Conservation (phyloP, 1,140 invertebrate species). For the Zaprionus gabonicus region DNA sequence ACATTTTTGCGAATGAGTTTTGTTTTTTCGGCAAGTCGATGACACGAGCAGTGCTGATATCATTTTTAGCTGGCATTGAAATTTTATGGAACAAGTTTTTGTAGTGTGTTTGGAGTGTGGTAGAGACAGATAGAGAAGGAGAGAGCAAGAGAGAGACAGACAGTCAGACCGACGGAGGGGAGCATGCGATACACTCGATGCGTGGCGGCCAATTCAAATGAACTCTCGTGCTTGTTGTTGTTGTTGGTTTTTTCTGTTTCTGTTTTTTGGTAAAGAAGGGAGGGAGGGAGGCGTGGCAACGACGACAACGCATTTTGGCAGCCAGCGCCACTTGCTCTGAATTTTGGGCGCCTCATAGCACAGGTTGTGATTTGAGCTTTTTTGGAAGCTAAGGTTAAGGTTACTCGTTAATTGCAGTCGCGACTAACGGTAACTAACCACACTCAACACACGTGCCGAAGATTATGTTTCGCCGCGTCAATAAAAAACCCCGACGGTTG, state of each 20-base stretch:
- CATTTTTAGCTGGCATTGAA: conserved; percentile 66
- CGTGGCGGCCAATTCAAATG: conserved; percentile 59
- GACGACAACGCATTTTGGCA: conserved; percentile 54
- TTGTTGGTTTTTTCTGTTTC: conserved; percentile 1
- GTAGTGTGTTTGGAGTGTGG: conserved; percentile 14
- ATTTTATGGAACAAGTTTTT: conserved; percentile 56
- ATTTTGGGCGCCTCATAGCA: conserved; percentile 80
- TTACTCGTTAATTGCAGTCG: conserved; percentile 75
- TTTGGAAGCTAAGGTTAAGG: conserved; percentile 85
- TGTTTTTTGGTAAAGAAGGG: conserved; percentile 14
- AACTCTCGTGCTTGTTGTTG: conserved; percentile 43
- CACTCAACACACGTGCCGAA: conserved; percentile 52
- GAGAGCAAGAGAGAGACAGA: neutral
- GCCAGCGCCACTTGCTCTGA: conserved; percentile 64
- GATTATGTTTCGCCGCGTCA: conserved; percentile 19
- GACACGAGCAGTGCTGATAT: conserved; percentile 58
- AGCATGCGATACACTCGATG: conserved; percentile 48
- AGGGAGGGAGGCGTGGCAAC: neutral
- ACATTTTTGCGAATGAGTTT: conserved; percentile 50
- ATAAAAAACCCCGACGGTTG: neutral
- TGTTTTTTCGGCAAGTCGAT: conserved; percentile 43
- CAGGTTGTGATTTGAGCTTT: conserved; percentile 84
- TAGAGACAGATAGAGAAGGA: neutral
- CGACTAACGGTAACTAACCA: conserved; percentile 61
- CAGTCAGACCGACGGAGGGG: neutral